Evolutionary conservation across 1,140 invertebrate genomes (phyloP), one percentile per base, ranked within the genome.

Genomic region (Atta texana): DNA sequence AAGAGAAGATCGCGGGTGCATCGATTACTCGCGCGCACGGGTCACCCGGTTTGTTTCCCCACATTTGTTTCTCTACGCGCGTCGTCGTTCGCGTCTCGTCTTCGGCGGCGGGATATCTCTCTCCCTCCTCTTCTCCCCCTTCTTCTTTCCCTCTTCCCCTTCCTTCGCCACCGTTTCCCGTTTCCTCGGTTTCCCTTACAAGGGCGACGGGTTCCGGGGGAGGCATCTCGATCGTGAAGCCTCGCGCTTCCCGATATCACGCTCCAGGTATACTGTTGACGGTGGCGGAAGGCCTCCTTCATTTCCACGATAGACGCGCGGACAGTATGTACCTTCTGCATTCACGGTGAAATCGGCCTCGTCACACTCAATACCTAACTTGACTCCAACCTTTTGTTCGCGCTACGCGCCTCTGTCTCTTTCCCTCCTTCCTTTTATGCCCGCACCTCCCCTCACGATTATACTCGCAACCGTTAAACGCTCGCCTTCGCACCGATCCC

Each of bases 41-140:
- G 88, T 91, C 85, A 89, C 76, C 88, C 89, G 88, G 90, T 91
- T 91, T 91, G 89, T 91, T 91, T 90, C 63, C 28, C 69, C 12
- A 49, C 68, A 53, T 82, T 72, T 59, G 34, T 71, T 59, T 72
- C 66, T 57, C 66, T 80, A 51, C 28, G 31, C 76, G 44, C 76
- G 59, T 78, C 44, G 39, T 80, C 63, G 49, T 44, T 39, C 44
- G 34, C 68, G 28, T 53, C 55, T 80, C 61, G 39, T 49, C 24
- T 57, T 66, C 44, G 44, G 28, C 31, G 16, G 10, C 59, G 72
- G 31, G 55, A 66, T 51, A 49, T 6, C 66, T 69, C n/a, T 68
- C 51, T 16, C 34, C 2, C 28, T n/a, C 24, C n/a, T 12, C 18
- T 39, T 3, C 34, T 49, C 24, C 24, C n/a, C 44, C 39, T 3